Base-by-base conservation (phyloP, 2,113 vertebrate genomes). In the Apodemus speciosus region DNA sequence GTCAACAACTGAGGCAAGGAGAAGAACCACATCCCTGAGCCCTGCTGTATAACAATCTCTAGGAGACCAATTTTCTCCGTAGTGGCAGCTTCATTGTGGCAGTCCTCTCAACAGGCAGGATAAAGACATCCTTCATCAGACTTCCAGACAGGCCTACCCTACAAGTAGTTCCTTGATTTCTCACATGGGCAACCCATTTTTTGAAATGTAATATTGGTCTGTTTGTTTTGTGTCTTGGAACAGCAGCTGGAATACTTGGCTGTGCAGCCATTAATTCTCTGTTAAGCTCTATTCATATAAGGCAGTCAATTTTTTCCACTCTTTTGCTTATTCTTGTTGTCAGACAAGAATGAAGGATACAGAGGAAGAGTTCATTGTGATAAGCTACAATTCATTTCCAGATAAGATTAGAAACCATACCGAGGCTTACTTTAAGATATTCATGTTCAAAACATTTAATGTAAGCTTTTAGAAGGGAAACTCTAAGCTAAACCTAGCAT, bases 51-150 rank as follows among this genome's bases (percentile, higher is more conserved):
- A 90, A 87, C 71, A 84, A 77, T 27, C 56, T 95, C 56, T n/a
- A 83, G 88, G 66, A 94, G 62, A 84, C 93, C 86, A 75, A 53
- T 94, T 93, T 95, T 68, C 92, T 90, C 21, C 43, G 60, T 56
- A 14, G 13, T 21, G 81, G 95, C 93, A 90, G 94, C 90, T 93
- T 95, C 93, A 96, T 92, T 95, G 84, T 23, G 46, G 56, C 38
- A 32, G 90, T 96, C 85, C 94, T 96, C 40, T 92, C 93, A 95
- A 95, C 25, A 92, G 85, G 81, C 92, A 92, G 94, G 95, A 96
- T 96, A 93, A 97, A 94, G 88, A 79, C 20, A 90, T 16, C 71
- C 84, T 94, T 94, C 46, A 35, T 60, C 69, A 94, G 77, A 85
- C 66, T 69, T 90, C 66, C 71, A 85, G 88, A 73, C 64, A 95